A percentile compares a stretch with the other conserved stretches of the same genome.
Evolutionary conservation across 2,113 vertebrate genomes (phyloP).

Genomic region (Cisticola juncidis): DNA sequence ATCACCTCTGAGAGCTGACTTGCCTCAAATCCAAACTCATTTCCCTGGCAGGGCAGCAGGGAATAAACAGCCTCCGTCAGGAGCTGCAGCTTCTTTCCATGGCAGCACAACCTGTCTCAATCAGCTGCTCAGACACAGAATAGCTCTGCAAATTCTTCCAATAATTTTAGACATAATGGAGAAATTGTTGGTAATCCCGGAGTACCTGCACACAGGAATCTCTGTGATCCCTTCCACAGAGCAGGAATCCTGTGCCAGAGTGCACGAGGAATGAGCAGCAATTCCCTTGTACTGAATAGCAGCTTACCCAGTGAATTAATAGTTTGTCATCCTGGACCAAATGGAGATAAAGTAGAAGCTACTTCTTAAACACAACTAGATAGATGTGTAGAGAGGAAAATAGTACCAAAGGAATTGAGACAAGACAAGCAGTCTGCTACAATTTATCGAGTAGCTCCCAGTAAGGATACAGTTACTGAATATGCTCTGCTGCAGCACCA

Average conservation of each 20-base stretch:
- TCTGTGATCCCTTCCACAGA: background rate
- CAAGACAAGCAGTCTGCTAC: background rate
- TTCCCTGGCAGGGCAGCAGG: background rate
- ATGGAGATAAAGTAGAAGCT: conserved; percentile 35
- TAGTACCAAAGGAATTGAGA: background rate
- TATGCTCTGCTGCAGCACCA: background rate
- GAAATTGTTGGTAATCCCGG: background rate
- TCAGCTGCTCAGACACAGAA: background rate
- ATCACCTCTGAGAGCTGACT: background rate
- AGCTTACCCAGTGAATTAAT: conserved; percentile 16
- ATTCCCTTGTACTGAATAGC: background rate
- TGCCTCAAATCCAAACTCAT: background rate
- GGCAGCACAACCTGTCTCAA: background rate
- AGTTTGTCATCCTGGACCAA: conserved; percentile 32
- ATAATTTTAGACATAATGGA: background rate
- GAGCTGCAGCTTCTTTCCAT: background rate
- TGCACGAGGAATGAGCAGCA: background rate
- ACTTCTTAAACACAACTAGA: background rate
- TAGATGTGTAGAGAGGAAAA: background rate
- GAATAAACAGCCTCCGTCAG: background rate
- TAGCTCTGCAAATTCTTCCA: background rate
- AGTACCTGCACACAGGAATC: background rate
- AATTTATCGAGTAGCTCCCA: background rate
- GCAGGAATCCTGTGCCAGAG: background rate
- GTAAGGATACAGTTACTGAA: background rate